Conservation (phyloP, 1,140 invertebrate species). For the Melanaphis sacchari region DNA sequence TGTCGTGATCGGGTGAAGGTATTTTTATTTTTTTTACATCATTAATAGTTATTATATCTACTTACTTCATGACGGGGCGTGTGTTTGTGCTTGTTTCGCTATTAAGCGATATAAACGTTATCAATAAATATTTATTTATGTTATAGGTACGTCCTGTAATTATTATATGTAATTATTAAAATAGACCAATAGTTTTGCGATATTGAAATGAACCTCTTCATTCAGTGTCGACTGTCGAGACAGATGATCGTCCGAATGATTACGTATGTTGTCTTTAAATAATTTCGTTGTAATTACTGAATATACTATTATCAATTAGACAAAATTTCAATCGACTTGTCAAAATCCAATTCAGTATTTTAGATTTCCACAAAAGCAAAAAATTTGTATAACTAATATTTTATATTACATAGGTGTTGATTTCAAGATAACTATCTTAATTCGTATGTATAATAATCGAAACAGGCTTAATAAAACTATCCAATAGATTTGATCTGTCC, state of each 20-base stretch:
- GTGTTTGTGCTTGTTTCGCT: neutral
- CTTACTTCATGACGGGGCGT: neutral
- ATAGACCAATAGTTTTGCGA: neutral
- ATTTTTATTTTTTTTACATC: neutral
- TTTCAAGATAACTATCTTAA: neutral
- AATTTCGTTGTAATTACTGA: neutral
- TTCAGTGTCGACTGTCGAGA: neutral
- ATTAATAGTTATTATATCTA: neutral
- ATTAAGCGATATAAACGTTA: neutral
- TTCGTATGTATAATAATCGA: neutral
- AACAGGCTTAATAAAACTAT: neutral
- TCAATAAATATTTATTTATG: neutral
- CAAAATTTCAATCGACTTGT: neutral
- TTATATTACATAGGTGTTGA: neutral
- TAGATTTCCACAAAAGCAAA: neutral
- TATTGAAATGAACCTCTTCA: neutral
- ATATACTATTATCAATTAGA: neutral
- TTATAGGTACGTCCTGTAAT: neutral
- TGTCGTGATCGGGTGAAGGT: neutral
- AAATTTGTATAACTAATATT: neutral
- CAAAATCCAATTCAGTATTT: neutral
- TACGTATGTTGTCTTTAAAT: neutral
- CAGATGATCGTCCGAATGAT: neutral
- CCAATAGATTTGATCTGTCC: neutral
- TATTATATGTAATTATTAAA: neutral